Percentiles rank a stretch among this genome's conserved stretches.
phyloP scores from a whole-genome alignment of 2,797 vertebrate species.

The Anguilla pacifica region DNA sequence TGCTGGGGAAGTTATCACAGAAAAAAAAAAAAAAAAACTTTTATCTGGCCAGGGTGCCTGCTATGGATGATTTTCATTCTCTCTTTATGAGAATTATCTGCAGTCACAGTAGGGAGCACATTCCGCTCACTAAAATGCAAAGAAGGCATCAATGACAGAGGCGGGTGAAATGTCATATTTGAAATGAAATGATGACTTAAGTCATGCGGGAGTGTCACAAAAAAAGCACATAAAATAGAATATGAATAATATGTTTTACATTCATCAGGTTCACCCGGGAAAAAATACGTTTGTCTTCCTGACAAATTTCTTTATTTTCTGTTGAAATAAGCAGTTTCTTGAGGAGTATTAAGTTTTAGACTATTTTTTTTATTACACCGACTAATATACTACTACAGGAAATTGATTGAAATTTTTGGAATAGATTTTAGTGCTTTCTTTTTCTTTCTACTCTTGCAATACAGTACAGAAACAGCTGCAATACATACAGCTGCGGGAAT shows the following conservation, averaged over 20 bases:
- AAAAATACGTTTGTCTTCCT: not conserved
- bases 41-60: not conserved
- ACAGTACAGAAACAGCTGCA: not conserved
- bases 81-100: not conserved
- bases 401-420: not conserved
- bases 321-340: not conserved
- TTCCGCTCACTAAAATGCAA: not conserved
- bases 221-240: not conserved
- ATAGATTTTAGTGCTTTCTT: not conserved
- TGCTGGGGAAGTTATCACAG: not conserved
- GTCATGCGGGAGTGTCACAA: not conserved
- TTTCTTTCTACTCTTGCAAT: not conserved
- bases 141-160: not conserved
- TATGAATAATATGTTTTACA: not conserved
- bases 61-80: not conserved
- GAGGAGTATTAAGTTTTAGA: not conserved
- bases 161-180: conserved; percentile 3
- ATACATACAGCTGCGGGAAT: not conserved
- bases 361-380: not conserved
- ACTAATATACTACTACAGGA: not conserved
- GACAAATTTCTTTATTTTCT: not conserved
- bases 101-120: not conserved
- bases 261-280: not conserved
- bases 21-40: not conserved
- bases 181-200: not conserved